Evolutionary conservation across 1,140 invertebrate genomes (phyloP).

Genomic region (Holotrichia oblita): DNA sequence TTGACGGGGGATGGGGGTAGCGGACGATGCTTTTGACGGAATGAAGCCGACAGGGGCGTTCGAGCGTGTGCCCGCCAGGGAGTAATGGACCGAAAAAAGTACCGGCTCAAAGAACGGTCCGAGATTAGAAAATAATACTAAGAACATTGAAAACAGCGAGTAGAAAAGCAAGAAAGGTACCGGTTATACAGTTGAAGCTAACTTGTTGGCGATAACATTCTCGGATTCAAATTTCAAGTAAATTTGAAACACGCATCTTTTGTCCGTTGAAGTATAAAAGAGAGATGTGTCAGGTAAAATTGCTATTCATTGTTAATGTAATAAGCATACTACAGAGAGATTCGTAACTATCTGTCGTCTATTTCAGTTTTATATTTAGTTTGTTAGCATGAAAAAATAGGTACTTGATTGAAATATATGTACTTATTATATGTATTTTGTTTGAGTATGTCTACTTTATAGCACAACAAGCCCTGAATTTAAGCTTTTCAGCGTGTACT

Average conservation of each 20-base stretch:
- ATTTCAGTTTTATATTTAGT: too few relatives aligned
- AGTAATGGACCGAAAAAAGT: slow-evolving; percentile 43
- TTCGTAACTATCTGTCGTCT: too few relatives aligned
- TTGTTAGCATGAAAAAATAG: too few relatives aligned
- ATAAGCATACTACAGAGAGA: background rate
- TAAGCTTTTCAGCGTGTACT: too few relatives aligned
- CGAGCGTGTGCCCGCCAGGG: slow-evolving; percentile 42
- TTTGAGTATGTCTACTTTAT: too few relatives aligned
- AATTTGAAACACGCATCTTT: background rate
- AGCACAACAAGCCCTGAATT: too few relatives aligned
- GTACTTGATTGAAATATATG: too few relatives aligned
- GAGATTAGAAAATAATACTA: slow-evolving; percentile 39
- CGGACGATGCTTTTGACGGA: slow-evolving; percentile 13
- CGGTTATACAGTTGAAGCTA: background rate
- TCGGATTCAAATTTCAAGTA: slow-evolving; percentile 37
- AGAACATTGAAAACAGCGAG: slow-evolving; percentile 29
- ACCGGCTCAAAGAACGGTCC: background rate
- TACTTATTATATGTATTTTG: too few relatives aligned
- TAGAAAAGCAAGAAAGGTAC: slow-evolving; percentile 18
- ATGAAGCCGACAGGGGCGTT: slow-evolving; percentile 42
- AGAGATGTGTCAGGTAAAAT: background rate
- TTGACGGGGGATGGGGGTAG: background rate
- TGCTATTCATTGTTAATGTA: background rate
- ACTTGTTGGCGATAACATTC: background rate
- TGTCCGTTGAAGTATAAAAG: background rate